Evolutionary conservation across 2,113 vertebrate species (phyloP).

Genomic region (Oceanodroma tethys): DNA sequence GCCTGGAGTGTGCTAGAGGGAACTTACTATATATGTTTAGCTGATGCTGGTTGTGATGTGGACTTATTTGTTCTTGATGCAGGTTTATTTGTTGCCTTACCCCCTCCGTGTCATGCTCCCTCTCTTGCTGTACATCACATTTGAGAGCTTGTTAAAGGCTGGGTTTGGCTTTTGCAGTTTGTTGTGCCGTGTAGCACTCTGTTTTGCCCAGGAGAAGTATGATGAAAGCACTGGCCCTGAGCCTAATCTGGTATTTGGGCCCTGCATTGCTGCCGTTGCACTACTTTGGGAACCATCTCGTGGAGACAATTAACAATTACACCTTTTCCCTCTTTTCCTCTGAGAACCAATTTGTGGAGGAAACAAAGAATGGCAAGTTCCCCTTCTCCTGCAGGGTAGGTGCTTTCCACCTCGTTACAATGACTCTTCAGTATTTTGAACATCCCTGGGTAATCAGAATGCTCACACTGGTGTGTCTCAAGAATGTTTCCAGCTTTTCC

Average conservation of each 20-base stretch:
- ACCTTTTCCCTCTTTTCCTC: background rate
- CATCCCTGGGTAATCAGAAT: background rate
- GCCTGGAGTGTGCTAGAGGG: background rate
- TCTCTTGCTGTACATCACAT: background rate
- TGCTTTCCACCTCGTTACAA: background rate
- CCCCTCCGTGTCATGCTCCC: background rate
- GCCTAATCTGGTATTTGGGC: background rate
- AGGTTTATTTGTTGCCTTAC: background rate
- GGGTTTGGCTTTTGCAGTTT: background rate
- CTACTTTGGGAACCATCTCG: constrained; percentile 43
- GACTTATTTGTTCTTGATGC: background rate
- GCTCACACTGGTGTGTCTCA: background rate
- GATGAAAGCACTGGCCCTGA: background rate
- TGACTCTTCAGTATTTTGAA: background rate
- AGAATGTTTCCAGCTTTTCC: background rate
- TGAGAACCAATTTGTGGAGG: background rate
- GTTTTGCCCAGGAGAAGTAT: background rate
- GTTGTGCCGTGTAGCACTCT: background rate
- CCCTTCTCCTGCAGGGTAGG: background rate
- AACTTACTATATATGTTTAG: background rate
- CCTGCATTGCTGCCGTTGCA: background rate
- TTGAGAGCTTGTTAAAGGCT: background rate
- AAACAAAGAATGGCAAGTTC: background rate
- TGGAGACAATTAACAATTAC: constrained; percentile 51
- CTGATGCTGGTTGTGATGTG: background rate